Evolutionary conservation across 2,113 vertebrate genomes (phyloP).

Genomic region (Mellivora capensis): DNA sequence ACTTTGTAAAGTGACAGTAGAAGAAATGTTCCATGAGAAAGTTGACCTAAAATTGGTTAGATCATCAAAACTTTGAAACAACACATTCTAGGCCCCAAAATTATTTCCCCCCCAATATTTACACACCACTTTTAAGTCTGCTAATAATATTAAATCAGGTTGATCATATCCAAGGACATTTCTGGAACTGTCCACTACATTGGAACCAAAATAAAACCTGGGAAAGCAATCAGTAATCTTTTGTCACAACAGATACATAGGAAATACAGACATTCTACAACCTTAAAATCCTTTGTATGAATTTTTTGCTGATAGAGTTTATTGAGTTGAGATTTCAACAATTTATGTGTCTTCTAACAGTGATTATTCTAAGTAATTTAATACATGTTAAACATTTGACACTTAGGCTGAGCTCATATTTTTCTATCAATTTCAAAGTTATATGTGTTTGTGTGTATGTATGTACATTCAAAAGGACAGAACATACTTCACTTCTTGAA

Average conservation of each 20-base stretch:
- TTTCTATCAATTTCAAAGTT: background rate
- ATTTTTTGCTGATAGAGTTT: background rate
- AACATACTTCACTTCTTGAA: background rate
- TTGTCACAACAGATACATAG: background rate
- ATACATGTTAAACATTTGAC: background rate
- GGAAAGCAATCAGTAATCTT: background rate
- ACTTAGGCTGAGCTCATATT: background rate
- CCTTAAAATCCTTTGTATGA: background rate
- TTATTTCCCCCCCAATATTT: background rate
- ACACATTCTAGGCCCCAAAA: background rate
- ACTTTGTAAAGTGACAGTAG: background rate
- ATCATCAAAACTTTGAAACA: background rate
- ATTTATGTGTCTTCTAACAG: background rate
- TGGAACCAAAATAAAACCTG: background rate
- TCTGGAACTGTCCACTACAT: background rate
- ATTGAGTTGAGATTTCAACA: background rate
- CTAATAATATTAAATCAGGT: background rate
- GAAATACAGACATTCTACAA: background rate
- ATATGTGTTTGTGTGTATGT: accelerated
- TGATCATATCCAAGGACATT: background rate
- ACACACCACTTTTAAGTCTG: background rate
- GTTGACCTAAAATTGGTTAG: background rate
- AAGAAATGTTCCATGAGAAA: background rate
- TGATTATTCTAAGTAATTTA: background rate
- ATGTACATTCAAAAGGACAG: background rate